Evolutionary conservation across 2,797 vertebrate species (phyloP).

Genomic region (Sciurus carolinensis): DNA sequence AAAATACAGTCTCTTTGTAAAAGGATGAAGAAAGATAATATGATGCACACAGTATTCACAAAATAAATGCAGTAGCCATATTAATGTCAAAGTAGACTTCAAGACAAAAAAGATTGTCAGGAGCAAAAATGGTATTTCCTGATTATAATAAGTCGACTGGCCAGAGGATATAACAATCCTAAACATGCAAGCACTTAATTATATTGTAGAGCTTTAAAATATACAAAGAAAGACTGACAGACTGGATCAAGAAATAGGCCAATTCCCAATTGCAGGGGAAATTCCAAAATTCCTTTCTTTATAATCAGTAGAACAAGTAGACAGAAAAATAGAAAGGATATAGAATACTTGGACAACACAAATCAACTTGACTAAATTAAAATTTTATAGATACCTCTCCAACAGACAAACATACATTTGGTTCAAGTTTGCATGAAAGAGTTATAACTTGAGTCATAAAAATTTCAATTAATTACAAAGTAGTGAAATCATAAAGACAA

Average conservation of each 20-base stretch:
- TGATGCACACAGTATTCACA: slow-evolving; percentile 6
- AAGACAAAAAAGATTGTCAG: background rate
- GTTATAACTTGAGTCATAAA: slow-evolving; percentile 13
- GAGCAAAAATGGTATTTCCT: background rate
- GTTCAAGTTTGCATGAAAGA: slow-evolving; percentile 41
- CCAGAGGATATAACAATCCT: background rate
- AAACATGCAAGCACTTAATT: background rate
- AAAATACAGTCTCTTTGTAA: background rate
- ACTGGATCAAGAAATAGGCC: background rate
- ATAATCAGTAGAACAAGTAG: background rate
- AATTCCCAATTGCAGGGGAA: background rate
- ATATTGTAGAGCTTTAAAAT: background rate
- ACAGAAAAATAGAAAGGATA: background rate
- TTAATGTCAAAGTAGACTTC: slow-evolving; percentile 15
- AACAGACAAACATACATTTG: background rate
- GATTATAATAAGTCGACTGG: background rate
- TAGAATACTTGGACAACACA: background rate
- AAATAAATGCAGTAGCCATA: background rate
- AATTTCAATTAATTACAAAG: slow-evolving; percentile 48
- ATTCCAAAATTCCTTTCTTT: slow-evolving; percentile 28
- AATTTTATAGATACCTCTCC: background rate
- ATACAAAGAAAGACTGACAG: background rate
- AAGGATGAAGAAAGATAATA: slow-evolving; percentile 40
- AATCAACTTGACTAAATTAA: background rate
- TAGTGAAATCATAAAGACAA: slow-evolving; percentile 38